phyloP scores from a whole-genome alignment of 2,113 vertebrate genomes.

The Ailuropoda melanoleuca region DNA sequence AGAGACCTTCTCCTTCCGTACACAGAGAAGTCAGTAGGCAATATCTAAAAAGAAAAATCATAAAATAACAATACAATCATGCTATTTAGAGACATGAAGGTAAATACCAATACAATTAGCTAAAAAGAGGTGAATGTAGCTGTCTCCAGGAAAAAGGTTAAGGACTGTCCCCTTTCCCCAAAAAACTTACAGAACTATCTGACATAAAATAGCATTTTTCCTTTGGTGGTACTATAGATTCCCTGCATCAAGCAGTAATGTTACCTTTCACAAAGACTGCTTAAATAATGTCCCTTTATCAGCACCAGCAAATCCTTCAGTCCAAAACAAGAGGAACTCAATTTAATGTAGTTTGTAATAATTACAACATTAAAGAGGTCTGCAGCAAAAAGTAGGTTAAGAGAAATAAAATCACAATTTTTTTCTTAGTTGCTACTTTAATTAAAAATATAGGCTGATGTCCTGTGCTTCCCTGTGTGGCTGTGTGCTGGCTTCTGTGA shows the following conservation, averaged over 20 bases:
- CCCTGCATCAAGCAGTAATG: neutral
- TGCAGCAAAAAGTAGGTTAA: constrained; percentile 22
- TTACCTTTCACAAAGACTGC: neutral
- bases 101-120: neutral
- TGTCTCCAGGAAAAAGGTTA: neutral
- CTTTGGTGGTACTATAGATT: neutral
- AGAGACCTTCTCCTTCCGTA: neutral
- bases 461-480: constrained; percentile 45
- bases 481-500: constrained; percentile 35
- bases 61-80: neutral
- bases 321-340: constrained; percentile 9
- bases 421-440: constrained; percentile 52
- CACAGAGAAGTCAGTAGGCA: neutral
- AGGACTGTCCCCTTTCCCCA: neutral
- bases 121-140: neutral
- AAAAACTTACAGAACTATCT: neutral
- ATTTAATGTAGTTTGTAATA: neutral
- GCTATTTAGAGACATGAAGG: neutral
- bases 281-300: neutral
- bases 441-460: constrained; percentile 73
- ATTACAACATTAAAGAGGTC: neutral
- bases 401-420: constrained; percentile 26
- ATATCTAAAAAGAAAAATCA: neutral
- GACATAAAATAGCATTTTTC: neutral
- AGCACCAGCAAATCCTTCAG: constrained; percentile 34